Evolutionary conservation across 2,888 invertebrate genomes (phyloP).

Genomic region (Kuschelorhynchus macadamiae): DNA sequence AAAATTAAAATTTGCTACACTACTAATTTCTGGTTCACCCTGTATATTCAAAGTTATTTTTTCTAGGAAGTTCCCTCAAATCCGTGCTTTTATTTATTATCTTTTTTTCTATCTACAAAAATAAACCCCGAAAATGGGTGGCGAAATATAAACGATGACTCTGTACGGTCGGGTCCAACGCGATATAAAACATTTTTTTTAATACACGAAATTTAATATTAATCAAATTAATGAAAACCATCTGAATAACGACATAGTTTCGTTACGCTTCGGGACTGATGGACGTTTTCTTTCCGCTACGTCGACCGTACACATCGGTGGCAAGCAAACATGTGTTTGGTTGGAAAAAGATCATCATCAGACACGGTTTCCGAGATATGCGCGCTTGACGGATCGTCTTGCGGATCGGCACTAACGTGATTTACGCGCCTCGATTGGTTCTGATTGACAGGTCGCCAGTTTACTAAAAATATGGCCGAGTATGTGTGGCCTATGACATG

Average conservation of each 20-base stretch:
- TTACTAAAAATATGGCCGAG: too few relatives aligned
- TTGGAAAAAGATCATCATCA: constrained; percentile 5
- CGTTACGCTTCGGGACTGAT: not conserved
- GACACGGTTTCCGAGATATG: constrained; percentile 20
- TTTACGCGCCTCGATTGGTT: constrained; percentile 20
- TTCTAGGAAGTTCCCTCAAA: too few relatives aligned
- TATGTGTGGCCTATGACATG: too few relatives aligned
- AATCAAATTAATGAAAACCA: constrained; percentile 2
- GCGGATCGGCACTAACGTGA: constrained; percentile 17
- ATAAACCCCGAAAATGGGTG: too few relatives aligned
- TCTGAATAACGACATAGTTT: constrained; percentile 3
- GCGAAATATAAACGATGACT: too few relatives aligned
- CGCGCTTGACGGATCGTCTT: constrained; percentile 21
- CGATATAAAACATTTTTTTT: too few relatives aligned
- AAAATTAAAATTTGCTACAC: too few relatives aligned
- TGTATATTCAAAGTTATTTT: too few relatives aligned
- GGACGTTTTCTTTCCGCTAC: constrained; percentile 13
- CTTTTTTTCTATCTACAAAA: too few relatives aligned
- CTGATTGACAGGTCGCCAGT: constrained; percentile 28
- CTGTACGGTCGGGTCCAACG: too few relatives aligned
- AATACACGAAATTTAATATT: not conserved
- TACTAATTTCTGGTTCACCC: too few relatives aligned
- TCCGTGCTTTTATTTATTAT: too few relatives aligned
- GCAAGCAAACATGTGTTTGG: constrained; percentile 12
- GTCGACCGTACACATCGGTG: constrained; percentile 16